phyloP scores from a whole-genome alignment of 2,113 vertebrate genomes.

The Nothobranchius kuhntae region DNA sequence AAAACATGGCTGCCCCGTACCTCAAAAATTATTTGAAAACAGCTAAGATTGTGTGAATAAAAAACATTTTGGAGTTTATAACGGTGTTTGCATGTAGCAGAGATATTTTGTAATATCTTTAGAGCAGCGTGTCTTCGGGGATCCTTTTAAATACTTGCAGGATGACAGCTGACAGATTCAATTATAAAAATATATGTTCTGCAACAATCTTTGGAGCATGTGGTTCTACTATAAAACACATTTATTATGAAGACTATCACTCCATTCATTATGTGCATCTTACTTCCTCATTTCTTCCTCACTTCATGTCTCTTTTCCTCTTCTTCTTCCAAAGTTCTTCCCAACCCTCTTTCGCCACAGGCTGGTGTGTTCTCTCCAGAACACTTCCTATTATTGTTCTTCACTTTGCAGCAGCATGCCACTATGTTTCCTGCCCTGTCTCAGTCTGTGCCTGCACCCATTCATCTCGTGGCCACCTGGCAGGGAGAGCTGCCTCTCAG shows the following conservation, averaged over 20 bases:
- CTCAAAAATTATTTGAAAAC: too few species aligned
- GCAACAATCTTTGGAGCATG: too few species aligned
- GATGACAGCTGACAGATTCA: too few species aligned
- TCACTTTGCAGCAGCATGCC: conserved; percentile 52
- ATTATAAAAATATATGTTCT: too few species aligned
- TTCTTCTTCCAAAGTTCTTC: conserved; percentile 28
- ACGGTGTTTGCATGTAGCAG: too few species aligned
- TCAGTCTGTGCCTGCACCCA: conserved; percentile 51
- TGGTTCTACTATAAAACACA: too few species aligned
- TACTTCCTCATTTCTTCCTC: conserved; percentile 4
- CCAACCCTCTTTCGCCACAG: conserved; percentile 60
- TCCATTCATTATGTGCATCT: neutral
- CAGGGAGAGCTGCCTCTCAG: conserved; percentile 41
- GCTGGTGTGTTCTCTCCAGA: conserved; percentile 62
- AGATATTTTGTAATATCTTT: too few species aligned
- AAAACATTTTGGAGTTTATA: too few species aligned
- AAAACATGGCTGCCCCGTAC: too few species aligned
- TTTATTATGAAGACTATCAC: neutral
- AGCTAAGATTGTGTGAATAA: too few species aligned
- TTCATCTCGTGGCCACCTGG: conserved; percentile 71
- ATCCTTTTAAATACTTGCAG: too few species aligned
- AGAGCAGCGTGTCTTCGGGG: too few species aligned
- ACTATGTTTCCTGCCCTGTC: conserved; percentile 63
- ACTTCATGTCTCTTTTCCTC: conserved; percentile 17
- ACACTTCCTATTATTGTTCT: conserved; percentile 81